Evolutionary conservation across 2,888 invertebrate genomes (phyloP).

Genomic region (Drosophila diplacantha): DNA sequence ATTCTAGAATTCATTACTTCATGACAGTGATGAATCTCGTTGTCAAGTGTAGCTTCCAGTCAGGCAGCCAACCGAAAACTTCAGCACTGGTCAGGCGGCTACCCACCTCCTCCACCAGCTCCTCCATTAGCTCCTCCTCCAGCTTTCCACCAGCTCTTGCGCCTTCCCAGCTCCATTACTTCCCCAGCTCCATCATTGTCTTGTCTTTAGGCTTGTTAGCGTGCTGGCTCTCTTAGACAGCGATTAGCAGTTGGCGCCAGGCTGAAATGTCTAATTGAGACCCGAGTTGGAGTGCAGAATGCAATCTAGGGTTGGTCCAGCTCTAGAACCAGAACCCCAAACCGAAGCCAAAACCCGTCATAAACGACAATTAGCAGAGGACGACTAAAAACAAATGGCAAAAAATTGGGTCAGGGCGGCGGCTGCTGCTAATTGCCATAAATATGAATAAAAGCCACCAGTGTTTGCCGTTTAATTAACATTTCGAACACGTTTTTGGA

Average conservation of each 20-base stretch:
- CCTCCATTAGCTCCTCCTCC: not conserved
- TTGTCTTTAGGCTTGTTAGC: constrained; percentile 42
- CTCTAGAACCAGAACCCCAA: not conserved
- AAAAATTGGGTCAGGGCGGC: constrained; percentile 64
- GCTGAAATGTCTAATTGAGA: constrained; percentile 37
- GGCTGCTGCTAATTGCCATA: constrained; percentile 59
- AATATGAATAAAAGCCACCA: constrained; percentile 55
- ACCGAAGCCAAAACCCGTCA: constrained; percentile 16
- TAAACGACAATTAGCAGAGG: constrained; percentile 46
- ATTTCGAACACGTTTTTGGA: constrained; percentile 66
- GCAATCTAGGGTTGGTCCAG: not conserved
- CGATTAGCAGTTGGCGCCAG: constrained; percentile 45
- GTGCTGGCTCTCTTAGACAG: constrained; percentile 31
- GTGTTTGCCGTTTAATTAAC: constrained; percentile 60
- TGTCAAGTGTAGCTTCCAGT: constrained; percentile 4
- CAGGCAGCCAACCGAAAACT: constrained; percentile 49
- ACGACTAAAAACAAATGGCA: constrained; percentile 13
- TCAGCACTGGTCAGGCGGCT: constrained; percentile 17
- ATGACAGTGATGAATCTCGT: constrained; percentile 1
- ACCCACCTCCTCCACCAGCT: not conserved
- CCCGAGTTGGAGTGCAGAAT: constrained; percentile 9
- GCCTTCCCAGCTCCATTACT: constrained; percentile 10
- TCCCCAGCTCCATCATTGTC: constrained; percentile 24
- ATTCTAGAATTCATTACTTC: not conserved
- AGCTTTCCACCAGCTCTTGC: not conserved